Percentiles rank a stretch among this genome's conserved stretches.
Conservation (phyloP, 1,140 invertebrate species). For the Fragariocoptes setiger region DNA sequence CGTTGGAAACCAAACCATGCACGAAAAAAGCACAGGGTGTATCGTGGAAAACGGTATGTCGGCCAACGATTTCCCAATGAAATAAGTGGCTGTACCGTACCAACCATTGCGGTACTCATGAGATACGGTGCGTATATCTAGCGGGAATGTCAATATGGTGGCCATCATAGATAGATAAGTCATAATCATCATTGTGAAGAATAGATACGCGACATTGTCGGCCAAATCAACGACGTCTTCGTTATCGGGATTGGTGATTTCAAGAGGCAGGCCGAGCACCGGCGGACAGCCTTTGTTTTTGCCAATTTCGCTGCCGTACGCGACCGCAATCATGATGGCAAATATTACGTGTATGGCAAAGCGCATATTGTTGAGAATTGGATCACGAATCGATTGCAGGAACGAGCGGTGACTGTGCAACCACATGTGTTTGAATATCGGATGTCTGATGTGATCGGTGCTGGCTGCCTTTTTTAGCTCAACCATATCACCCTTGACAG, state of each 20-base stretch:
- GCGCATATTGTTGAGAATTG: not conserved
- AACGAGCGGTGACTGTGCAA: not conserved
- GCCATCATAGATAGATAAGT: constrained; percentile 92
- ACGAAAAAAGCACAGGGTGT: not conserved
- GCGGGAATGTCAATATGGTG: constrained; percentile 83
- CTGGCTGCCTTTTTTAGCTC: not conserved
- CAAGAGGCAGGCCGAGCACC: not conserved
- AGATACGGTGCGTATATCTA: constrained; percentile 4
- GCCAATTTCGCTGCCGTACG: constrained; percentile 1
- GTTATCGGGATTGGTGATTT: not conserved
- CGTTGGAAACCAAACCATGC: not conserved
- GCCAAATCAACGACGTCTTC: constrained; percentile 3
- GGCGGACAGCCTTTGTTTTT: not conserved
- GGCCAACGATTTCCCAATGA: not conserved
- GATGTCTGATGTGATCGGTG: not conserved
- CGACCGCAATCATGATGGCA: not conserved
- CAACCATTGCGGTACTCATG: not conserved
- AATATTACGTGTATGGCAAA: not conserved
- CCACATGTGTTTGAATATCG: not conserved
- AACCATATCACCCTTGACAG: not conserved
- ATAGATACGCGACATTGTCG: constrained; percentile 55
- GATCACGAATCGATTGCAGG: not conserved
- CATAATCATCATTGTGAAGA: constrained; percentile 74
- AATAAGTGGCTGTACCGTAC: not conserved
- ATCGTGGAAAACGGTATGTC: not conserved